Evolutionary conservation across 1,140 invertebrate species (phyloP).

Genomic region (Himalopsyche phryganea): DNA sequence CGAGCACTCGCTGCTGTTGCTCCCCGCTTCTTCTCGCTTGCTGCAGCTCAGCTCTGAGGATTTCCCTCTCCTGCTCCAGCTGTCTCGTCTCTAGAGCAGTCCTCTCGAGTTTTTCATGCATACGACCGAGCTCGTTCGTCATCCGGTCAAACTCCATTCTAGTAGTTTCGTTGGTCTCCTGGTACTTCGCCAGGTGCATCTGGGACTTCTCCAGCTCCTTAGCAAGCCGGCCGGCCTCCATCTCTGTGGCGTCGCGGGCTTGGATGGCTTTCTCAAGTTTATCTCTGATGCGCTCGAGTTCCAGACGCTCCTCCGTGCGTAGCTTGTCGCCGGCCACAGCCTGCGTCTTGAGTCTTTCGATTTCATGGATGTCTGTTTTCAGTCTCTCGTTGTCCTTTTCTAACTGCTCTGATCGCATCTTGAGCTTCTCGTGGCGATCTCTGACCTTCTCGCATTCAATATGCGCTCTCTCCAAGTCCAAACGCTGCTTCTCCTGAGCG

Average conservation of each 20-base stretch:
- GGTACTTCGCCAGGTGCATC: constrained; percentile 73
- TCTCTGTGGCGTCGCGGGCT: constrained; percentile 74
- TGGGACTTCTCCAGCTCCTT: constrained; percentile 85
- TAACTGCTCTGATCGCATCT: constrained; percentile 62
- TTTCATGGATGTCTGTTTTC: constrained; percentile 63
- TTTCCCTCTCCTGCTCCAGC: constrained; percentile 67
- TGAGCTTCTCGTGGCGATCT: constrained; percentile 79
- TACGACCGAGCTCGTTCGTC: constrained; percentile 70
- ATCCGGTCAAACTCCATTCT: constrained; percentile 81
- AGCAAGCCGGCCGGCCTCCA: constrained; percentile 77
- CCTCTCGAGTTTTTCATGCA: constrained; percentile 73
- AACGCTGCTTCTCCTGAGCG: constrained; percentile 71
- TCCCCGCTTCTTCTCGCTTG: constrained; percentile 63
- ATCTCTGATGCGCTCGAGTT: constrained; percentile 79
- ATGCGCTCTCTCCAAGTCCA: constrained; percentile 72
- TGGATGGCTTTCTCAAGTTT: constrained; percentile 81
- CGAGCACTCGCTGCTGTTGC: constrained; percentile 60
- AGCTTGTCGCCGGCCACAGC: constrained; percentile 60
- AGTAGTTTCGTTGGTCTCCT: constrained; percentile 73
- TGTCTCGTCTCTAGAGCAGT: constrained; percentile 63
- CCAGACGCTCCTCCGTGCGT: constrained; percentile 58
- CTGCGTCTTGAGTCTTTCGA: constrained; percentile 63
- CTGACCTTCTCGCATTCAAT: constrained; percentile 83
- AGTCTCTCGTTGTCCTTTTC: constrained; percentile 74
- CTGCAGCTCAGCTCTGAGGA: constrained; percentile 64